Percentiles rank a stretch among this genome's conserved stretches.
Evolutionary conservation across 2,113 vertebrate species (phyloP).

Genomic region (Hymenochirus boettgeri): DNA sequence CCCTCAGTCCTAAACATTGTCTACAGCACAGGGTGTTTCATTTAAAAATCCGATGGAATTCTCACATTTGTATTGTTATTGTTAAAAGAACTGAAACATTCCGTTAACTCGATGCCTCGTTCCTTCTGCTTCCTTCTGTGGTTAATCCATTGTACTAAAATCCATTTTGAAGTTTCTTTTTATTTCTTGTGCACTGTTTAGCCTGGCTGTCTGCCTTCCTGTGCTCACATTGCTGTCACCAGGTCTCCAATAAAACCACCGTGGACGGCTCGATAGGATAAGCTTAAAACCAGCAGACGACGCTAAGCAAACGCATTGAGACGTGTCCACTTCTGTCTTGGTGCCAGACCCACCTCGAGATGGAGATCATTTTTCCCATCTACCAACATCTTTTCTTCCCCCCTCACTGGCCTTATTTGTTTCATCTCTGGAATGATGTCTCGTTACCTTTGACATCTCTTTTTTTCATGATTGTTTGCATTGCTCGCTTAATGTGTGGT

Average conservation of each 20-base stretch:
- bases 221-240: slow-evolving; percentile 24
- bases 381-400: slow-evolving; percentile 1
- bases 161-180: background rate
- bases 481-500: background rate
- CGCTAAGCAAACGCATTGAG: slow-evolving; percentile 17
- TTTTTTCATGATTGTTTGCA: background rate
- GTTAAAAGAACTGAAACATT: slow-evolving; percentile 8
- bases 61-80: slow-evolving; percentile 6
- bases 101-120: background rate
- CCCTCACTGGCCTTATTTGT: background rate
- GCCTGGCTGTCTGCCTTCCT: background rate
- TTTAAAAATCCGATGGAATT: background rate
- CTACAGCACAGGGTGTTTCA: background rate
- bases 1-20: too few relatives aligned
- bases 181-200: background rate
- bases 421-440: background rate
- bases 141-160: background rate
- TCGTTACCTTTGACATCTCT: background rate
- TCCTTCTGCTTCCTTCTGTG: background rate
- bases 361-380: slow-evolving; percentile 19
- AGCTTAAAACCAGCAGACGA: rapidly evolving
- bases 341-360: rapidly evolving
- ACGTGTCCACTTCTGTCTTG: slow-evolving; percentile 5
- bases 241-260: slow-evolving; percentile 10
- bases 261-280: slow-evolving; percentile 14